Evolutionary conservation across 2,888 invertebrate genomes (phyloP), one percentile per base, ranked within the genome.

Genomic region (Matsumyia berberina): DNA sequence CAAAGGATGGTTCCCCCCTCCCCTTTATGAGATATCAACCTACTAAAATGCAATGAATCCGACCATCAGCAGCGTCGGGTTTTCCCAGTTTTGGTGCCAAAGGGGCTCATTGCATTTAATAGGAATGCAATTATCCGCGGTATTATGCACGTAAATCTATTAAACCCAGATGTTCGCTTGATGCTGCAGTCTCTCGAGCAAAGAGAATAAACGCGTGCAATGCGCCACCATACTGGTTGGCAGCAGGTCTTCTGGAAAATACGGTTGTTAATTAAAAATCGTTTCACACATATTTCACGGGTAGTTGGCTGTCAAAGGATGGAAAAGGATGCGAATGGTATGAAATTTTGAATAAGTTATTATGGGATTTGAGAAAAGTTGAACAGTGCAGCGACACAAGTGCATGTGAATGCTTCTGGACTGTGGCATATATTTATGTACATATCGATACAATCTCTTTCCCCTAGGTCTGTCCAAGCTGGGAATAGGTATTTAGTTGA

Each of bases 81-180:
- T 58, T 39, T 42, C 12, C 12, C 58, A n/a, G 39, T 35, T 55
- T 35, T 35, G 17, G 39, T 58, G 39, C 39, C 58, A 12, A 39
- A 58, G 9, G 64, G 51, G 12, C 37, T 51, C 37, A 51, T 35
- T 37, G 35, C 15, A 37, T 15, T 12, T 39, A 51, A 66, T 66
- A 1, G 11, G 11, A 19, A 37, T 15, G 66, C 37, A 66, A 37
- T 42, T 60, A 60, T 31, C 31, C 42, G 19, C 7, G 6, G n/a
- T 35, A 24, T 49, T 35, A 7, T 64, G 33, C 62, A 31, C 15
- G 66, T 39, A 51, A 29, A 39, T 6, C 29, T 24, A 37, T 66
- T 66, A 39, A 51, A 24, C 24, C 33, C 24, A 46, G 35, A 37
- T 35, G 31, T 31, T 29, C 17, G 53, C 33, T 44, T 31, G 42